Conservation (phyloP, 2,113 vertebrate genomes). For the Ammospiza caudacuta region DNA sequence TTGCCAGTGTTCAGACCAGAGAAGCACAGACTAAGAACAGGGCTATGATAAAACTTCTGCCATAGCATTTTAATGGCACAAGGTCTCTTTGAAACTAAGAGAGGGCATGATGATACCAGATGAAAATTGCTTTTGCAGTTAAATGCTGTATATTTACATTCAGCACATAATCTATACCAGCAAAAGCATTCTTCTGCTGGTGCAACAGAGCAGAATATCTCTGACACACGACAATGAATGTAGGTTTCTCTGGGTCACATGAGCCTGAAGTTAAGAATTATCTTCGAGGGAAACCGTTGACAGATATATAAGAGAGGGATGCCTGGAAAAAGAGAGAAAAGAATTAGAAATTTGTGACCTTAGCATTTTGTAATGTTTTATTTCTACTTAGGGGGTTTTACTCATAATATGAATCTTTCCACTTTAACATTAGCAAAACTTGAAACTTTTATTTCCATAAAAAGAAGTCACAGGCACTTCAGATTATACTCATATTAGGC, state of each 20-base stretch:
- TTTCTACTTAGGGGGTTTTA: background rate
- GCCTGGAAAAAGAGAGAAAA: background rate
- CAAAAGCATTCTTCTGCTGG: background rate
- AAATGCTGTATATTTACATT: background rate
- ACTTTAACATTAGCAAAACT: background rate
- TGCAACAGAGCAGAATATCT: background rate
- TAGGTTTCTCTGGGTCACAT: background rate
- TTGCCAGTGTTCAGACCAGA: background rate
- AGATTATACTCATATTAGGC: background rate
- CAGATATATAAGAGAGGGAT: fast-evolving
- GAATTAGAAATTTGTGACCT: background rate
- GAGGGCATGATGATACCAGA: background rate
- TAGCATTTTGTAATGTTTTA: background rate
- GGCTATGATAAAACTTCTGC: background rate
- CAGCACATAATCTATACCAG: background rate
- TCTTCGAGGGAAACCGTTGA: background rate
- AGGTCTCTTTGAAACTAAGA: background rate
- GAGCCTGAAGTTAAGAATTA: background rate
- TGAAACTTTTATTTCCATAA: background rate
- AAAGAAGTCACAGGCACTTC: background rate
- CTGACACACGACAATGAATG: background rate
- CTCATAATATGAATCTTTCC: background rate
- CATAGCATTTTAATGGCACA: background rate
- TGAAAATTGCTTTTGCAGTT: background rate
- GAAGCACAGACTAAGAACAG: background rate